Evolutionary conservation across 2,113 vertebrate species (phyloP), one percentile per base, ranked within the genome.

Genomic region (Aptenodytes patagonicus): DNA sequence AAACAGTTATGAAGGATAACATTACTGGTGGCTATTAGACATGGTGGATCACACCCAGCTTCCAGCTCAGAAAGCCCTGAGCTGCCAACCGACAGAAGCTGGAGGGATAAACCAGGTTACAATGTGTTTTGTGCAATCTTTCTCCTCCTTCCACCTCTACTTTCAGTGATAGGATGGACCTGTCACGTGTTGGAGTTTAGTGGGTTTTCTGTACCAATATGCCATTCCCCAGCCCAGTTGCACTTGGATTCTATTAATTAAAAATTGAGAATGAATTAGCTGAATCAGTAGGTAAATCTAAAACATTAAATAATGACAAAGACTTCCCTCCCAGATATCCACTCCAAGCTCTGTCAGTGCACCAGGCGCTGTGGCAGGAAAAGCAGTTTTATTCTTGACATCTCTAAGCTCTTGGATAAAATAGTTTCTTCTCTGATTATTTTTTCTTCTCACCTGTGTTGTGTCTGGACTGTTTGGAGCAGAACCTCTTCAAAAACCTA

Each of bases 271-370:
- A 11, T 10, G 18, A 89, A 34, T 47, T 69, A 86, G 9, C 14
- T 86, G 54, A 86, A 69, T 69, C 31, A 22, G 4, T 40, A 34
- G 14, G 29, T 52, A 77, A 86, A 78, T 54, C 51, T 77, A 38
- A 80, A 34, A 15, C 32, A 4, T 10, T 44, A 26, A 70, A 14
- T 24, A 69, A 93, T 83, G 38, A 40, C 25, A 46, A 49, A 72
- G 46, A 9, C 3, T 82, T 86, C 31, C 21, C 18, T 88, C 14
- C 20, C 22, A 49, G 18, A n/a, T 66, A 49, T 32, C 24, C 19
- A 49, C 7, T 36, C 5, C 0, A 0, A 31, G 25, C 49, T 84
- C 49, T 78, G 58, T 36, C 14, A n/a, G 9, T 34, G 20, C 13
- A 51, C 32, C 54, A 83, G 42, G 7, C 1, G 0, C 54, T 57